A percentile compares a stretch with the other conserved stretches of the same genome.
Evolutionary conservation across 2,797 vertebrate species (phyloP).

Genomic region (Gymnoscopelus microlampas): DNA sequence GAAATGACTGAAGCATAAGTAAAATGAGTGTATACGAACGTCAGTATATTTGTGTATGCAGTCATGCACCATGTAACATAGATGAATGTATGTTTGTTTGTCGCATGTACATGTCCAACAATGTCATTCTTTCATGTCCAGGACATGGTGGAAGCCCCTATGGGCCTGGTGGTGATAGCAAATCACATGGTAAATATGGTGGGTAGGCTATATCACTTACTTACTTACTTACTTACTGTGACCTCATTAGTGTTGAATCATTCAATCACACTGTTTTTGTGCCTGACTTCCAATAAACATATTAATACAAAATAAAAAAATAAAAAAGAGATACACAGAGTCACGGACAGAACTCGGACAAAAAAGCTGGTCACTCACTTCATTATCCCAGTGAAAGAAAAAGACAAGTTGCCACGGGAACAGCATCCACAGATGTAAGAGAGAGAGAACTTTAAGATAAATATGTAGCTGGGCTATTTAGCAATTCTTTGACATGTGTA

Average conservation of each 20-base stretch:
- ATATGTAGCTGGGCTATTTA: no score
- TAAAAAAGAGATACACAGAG: constrained; percentile 60
- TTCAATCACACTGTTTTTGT: no score
- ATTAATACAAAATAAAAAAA: no score
- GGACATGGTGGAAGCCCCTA: constrained; percentile 59
- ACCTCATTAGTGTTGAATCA: no score
- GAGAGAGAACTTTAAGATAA: no score
- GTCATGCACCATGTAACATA: background rate
- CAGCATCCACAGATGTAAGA: constrained; percentile 7
- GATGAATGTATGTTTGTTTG: no score
- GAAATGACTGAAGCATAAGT: no score
- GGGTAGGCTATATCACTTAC: constrained; percentile 7
- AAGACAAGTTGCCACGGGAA: constrained; percentile 1
- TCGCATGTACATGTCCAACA: background rate
- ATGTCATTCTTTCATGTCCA: constrained; percentile 33
- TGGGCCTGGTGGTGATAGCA: constrained; percentile 45
- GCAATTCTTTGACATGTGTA: background rate
- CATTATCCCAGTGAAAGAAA: constrained; percentile 56
- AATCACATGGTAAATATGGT: constrained; percentile 69
- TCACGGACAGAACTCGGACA: constrained; percentile 69
- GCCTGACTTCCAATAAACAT: no score
- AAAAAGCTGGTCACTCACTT: constrained; percentile 67
- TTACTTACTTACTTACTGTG: background rate
- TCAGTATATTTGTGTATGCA: background rate
- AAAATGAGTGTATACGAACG: background rate